Evolutionary conservation across 2,888 invertebrate species (phyloP), one percentile per base, ranked within the genome.

Genomic region (Tipula confusa): DNA sequence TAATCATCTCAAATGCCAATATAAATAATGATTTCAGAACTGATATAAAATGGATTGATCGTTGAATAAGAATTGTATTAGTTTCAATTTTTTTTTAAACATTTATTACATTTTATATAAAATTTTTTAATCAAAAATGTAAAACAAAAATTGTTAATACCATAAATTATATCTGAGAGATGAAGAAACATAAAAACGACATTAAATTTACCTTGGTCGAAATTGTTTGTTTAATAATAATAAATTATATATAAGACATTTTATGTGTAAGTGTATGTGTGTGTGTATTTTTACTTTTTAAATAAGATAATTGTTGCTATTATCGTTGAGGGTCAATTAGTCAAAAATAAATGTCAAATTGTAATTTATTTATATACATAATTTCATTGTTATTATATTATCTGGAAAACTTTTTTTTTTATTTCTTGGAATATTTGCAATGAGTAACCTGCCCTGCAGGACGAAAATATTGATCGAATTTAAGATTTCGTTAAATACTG

Each of bases 321-420:
- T 64, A 64, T 18, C 24, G 64, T 24, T 64, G 64, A 64, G 64
- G 64, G 64, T 64, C 64, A 64, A 64, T 64, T 64, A 64, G 24
- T 64, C 64, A 64, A 64, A 64, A 64, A 64, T 64, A 64, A 64
- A 64, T 64, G 64, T 64, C 64, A 64, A 64, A 64, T 64, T 64
- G 24, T 64, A 64, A 64, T 64, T 64, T 64, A 64, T 64, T 64
- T 24, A 24, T 11, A 24, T 43, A 43, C 43, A 43, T 64, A 24
- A 24, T 64, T 24, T 64, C 64, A 24, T 64, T 64, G 43, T 43
- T 15, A 15, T 15, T 43, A 64, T 15, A 15, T 15, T 43, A 64
- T 11, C 64, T 64, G 24, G 3, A 64, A 64, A 13, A 64, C n/a
- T n/a, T n/a, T n/a, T n/a, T n/a, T n/a, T n/a, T n/a, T n/a, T 2